Evolutionary conservation across 2,797 vertebrate genomes (phyloP), one percentile per base, ranked within the genome.

Genomic region (Sarcophilus harrisii): DNA sequence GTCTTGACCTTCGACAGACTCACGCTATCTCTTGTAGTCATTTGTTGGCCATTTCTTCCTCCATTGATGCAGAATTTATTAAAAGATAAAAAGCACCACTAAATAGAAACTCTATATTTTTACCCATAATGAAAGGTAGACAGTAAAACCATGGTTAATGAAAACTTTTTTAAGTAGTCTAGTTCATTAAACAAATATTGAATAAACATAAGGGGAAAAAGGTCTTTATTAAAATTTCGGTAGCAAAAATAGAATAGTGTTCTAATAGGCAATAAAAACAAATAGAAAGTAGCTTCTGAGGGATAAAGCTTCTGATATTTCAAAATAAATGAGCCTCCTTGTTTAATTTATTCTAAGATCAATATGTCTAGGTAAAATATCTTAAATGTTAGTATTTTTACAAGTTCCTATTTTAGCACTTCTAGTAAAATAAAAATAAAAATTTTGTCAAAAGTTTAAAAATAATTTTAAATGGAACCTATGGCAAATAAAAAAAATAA

Each of bases 401-500:
- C 92, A 92, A 57, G 90, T 95, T 94, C 90, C 93, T 27, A 93
- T 93, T 95, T 96, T 96, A 90, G 14, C 54, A 96, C 95, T 93
- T 94, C 81, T 94, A 91, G 90, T 12, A 32, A 93, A 97, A 96
- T 92, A 98, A 94, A 32, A 57, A 97, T 97, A 57, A 55, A 38
- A 38, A 97, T 91, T 95, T 96, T 95, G 81, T 90, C 58, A 90
- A 60, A 97, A 95, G 96, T 66, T 95, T 93, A 93, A 90, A 94
- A 91, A 94, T 58, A 97, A 96, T 97, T 97, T 96, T 97, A 91
- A 95, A 59, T 97, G 66, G 92, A 95, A 21, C 97, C 94, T 90
- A 94, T 81, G 95, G n/a, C 58, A 97, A 97, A 97, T 96, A 93
- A 96, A 98, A 73, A 52, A 96, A 95, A 96, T 95, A 97, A 98